Evolutionary conservation across 2,797 vertebrate species (phyloP), one percentile per base, ranked within the genome.

Genomic region (Erpetoichthys calabaricus): DNA sequence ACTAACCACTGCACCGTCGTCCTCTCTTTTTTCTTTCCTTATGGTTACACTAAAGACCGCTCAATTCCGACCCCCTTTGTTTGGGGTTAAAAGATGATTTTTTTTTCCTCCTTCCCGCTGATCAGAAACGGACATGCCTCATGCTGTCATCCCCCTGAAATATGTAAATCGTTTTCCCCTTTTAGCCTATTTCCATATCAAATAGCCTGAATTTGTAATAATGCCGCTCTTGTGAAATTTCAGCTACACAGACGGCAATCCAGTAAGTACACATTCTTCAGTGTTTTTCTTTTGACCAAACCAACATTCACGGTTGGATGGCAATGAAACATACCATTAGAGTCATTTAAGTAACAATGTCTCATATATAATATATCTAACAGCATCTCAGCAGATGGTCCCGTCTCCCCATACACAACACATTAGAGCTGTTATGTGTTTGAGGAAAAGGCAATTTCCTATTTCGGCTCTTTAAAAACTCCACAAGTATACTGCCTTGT

Each of bases 121-220:
- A 85, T 83, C 81, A 84, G 82, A 81, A 77, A 79, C 70, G 63
- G 74, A 75, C 68, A 73, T 62, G 74, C 75, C 75, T 77, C 80
- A 82, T 73, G 75, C 71, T 68, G 74, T 68, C 76, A 68, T 76
- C 75, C 72, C 80, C 82, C 74, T 77, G 67, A 66, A 67, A 55
- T 80, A 81, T 80, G 78, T 68, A 76, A 83, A 84, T 82, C 65
- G 67, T 72, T 69, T 25, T 25, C 25, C 67, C 72, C 75, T 78
- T 76, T 73, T 70, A 70, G 68, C 68, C 68, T 70, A 70, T 69
- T 67, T 69, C 68, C 70, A 68, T 63, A 72, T 70, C 68, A 70
- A 70, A 70, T 72, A 65, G 68, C 70, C 62, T 59, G 44, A 45
- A 62, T 64, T 68, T 63, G 67, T 68, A 70, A 25, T 25, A 25